Evolutionary conservation across 2,113 vertebrate species (phyloP).

Genomic region (Hiodon tergisus): DNA sequence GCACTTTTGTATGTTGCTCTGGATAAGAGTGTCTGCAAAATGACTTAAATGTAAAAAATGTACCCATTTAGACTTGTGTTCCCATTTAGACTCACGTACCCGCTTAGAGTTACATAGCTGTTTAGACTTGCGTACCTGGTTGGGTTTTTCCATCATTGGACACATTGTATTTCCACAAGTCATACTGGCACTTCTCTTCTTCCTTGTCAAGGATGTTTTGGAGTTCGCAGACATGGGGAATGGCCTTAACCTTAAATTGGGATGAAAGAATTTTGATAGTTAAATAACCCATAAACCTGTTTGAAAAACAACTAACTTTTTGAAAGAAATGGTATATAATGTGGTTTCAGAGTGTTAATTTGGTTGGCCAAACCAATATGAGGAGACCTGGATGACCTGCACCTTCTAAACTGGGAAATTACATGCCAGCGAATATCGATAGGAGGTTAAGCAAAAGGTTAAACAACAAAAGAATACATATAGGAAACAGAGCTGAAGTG

Average conservation of each 20-base stretch:
- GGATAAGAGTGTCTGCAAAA: too few species aligned
- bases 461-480: too few species aligned
- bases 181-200: slow-evolving; percentile 59
- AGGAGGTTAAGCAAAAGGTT: too few species aligned
- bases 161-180: slow-evolving; percentile 31
- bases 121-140: slow-evolving; percentile 39
- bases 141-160: slow-evolving; percentile 6
- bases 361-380: too few species aligned
- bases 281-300: neutral
- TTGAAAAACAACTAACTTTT: too few species aligned
- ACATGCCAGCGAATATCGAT: too few species aligned
- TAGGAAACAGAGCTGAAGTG: too few species aligned
- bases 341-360: too few species aligned
- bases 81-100: neutral
- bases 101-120: slow-evolving; percentile 17
- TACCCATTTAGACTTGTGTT: neutral
- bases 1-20: too few species aligned
- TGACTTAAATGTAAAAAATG: neutral
- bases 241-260: slow-evolving; percentile 23
- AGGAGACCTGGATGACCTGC: too few species aligned
- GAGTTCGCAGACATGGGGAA: slow-evolving; percentile 64
- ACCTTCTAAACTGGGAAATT: too few species aligned
- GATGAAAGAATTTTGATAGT: neutral
- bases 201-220: slow-evolving; percentile 58
- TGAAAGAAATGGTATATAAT: too few species aligned